phyloP scores from a whole-genome alignment of 2,797 vertebrate genomes.

The Mionectes olivaceus region DNA sequence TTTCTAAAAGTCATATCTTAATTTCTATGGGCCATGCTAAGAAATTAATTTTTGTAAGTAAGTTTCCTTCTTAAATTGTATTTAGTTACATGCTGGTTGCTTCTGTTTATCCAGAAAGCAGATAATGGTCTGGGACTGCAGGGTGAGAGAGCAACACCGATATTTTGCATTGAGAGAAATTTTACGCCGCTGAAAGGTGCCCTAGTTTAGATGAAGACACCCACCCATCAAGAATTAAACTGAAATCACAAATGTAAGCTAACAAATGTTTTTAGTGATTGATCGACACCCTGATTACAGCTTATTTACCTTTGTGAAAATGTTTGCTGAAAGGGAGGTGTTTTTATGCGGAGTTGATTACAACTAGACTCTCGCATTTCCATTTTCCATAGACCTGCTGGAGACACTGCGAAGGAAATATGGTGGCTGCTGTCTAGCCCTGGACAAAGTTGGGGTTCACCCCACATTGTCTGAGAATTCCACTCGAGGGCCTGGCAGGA shows the following conservation, averaged over 20 bases:
- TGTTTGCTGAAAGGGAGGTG: neutral
- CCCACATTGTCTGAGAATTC: fast-evolving
- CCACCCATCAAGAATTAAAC: neutral
- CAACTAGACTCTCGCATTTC: neutral
- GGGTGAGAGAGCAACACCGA: neutral
- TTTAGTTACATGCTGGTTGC: neutral
- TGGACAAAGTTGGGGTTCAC: neutral
- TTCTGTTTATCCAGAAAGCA: neutral
- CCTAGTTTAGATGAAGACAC: conserved; percentile 1
- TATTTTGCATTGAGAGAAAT: neutral
- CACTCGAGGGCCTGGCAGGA: neutral
- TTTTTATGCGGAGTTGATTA: neutral
- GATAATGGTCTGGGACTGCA: neutral
- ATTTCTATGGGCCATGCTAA: neutral
- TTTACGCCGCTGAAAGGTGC: neutral
- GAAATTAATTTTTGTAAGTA: neutral
- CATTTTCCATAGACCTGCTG: neutral
- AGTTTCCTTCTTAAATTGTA: neutral
- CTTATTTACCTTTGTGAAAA: neutral
- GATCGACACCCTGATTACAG: neutral
- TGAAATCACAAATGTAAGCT: neutral
- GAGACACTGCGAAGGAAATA: neutral
- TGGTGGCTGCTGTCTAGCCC: neutral
- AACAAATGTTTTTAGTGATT: neutral
- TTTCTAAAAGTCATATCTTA: neutral